Evolutionary conservation across 2,113 vertebrate species (phyloP), one percentile per base, ranked within the genome.

Genomic region (Lampris megalopsis): DNA sequence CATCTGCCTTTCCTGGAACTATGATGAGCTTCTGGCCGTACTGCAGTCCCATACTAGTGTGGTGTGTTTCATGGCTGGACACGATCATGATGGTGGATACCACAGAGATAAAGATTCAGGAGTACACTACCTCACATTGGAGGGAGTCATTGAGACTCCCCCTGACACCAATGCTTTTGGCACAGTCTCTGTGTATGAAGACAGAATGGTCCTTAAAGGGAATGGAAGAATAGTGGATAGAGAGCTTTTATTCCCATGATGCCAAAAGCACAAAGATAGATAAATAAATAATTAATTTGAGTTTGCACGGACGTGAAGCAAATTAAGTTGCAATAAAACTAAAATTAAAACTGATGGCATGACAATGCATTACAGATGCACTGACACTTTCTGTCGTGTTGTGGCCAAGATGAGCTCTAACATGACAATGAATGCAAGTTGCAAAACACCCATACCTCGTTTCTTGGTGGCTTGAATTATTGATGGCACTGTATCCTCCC

Each of bases 1-100:
- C 0, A 77, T 95, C 24, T 97, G 95, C 80, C 92, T 99, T 2
- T 94, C 96, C 9, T 99, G 98, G 98, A 98, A 99, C 89, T 96
- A 92, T 1, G 49, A 90, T 1, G 93, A 94, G 0, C 91, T 96
- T 10, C 94, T 98, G 56, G 75, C 91, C 0, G 43, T 96, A 4
- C 91, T 98, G 0, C 91, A 92, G 38, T 83, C 94, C 4, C 98
- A 99, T 87, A 38, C 68, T 9, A 94, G 96, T 0, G 97, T 98
- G 75, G 94, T 98, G 13, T 96, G 96, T 43, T 96, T 96, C 81
- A 92, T 99, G 11, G 94, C 97, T 0, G 97, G 98, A 40, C 97
- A 99, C 56, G 92, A 96, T 70, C 97, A 99, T 0, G 92, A 96
- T 0, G 97, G 97, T 0, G 95, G 95, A 43, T 98, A 97, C 85